Conservation (phyloP, 2,888 invertebrate genomes). For the Andrena minutula region DNA sequence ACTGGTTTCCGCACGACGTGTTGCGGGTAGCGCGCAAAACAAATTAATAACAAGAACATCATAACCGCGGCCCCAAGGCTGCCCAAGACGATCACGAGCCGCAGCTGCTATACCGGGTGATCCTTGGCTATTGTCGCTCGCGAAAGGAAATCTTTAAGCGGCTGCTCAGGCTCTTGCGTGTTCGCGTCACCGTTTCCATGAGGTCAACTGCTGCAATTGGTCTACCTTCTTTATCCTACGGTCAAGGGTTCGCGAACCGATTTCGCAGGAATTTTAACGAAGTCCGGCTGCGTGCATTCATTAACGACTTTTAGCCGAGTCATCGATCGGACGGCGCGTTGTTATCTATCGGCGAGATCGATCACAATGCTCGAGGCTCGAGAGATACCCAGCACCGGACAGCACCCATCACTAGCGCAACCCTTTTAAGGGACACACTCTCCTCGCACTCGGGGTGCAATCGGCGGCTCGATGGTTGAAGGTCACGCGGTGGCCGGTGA, state of each 20-base stretch:
- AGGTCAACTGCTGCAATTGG: not conserved
- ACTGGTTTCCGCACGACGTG: slow-evolving; percentile 78
- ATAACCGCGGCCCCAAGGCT: slow-evolving; percentile 72
- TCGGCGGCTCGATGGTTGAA: slow-evolving; percentile 48
- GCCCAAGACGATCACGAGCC: slow-evolving; percentile 65
- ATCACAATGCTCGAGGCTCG: slow-evolving; percentile 22
- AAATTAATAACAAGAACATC: slow-evolving; percentile 81
- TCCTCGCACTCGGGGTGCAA: slow-evolving; percentile 5
- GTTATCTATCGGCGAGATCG: slow-evolving; percentile 56
- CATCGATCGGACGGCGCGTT: slow-evolving; percentile 46
- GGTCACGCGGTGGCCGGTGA: slow-evolving; percentile 53
- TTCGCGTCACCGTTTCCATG: slow-evolving; percentile 64
- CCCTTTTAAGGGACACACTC: slow-evolving; percentile 38
- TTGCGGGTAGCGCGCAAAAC: slow-evolving; percentile 78
- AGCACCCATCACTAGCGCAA: slow-evolving; percentile 40
- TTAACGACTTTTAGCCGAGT: slow-evolving; percentile 56
- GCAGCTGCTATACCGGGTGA: slow-evolving; percentile 71
- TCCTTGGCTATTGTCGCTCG: slow-evolving; percentile 61
- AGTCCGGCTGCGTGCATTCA: slow-evolving; percentile 30
- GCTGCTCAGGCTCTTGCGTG: slow-evolving; percentile 57
- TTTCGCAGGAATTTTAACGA: slow-evolving; percentile 64
- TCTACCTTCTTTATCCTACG: not conserved
- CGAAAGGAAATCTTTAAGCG: slow-evolving; percentile 40
- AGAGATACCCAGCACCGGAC: slow-evolving; percentile 25
- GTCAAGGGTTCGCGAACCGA: not conserved